phyloP scores from a whole-genome alignment of 2,113 vertebrate species.

The Anhinga rufa region DNA sequence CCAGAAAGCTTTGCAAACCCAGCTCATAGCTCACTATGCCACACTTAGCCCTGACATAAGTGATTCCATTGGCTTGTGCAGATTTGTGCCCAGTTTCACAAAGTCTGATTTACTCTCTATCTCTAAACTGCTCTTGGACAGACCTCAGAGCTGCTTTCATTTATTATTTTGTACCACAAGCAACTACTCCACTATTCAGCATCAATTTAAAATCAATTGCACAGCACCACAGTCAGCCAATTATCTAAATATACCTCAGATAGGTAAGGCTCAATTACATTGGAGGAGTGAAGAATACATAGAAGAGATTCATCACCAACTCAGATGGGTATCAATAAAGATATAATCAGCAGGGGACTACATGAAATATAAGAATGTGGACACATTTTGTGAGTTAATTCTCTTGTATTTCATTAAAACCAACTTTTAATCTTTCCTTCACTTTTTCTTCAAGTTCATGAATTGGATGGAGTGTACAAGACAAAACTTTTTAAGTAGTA shows the following conservation, averaged over 20 bases:
- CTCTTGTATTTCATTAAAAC: neutral
- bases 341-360: neutral
- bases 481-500: neutral
- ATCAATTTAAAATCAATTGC: slow-evolving; percentile 7
- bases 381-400: neutral
- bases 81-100: neutral
- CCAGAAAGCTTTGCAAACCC: neutral
- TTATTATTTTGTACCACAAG: neutral
- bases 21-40: neutral
- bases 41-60: neutral
- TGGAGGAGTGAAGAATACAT: neutral
- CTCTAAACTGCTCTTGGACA: neutral
- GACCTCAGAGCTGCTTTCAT: neutral
- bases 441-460: neutral
- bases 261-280: neutral
- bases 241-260: neutral
- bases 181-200: neutral
- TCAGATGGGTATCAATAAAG: neutral
- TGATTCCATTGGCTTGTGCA: neutral
- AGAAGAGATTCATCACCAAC: neutral
- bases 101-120: neutral
- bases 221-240: neutral
- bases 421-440: neutral
- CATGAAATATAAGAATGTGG: neutral
- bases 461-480: neutral